Base-by-base conservation (phyloP, 2,888 invertebrate genomes). In the Acanthosepion esculentum region DNA sequence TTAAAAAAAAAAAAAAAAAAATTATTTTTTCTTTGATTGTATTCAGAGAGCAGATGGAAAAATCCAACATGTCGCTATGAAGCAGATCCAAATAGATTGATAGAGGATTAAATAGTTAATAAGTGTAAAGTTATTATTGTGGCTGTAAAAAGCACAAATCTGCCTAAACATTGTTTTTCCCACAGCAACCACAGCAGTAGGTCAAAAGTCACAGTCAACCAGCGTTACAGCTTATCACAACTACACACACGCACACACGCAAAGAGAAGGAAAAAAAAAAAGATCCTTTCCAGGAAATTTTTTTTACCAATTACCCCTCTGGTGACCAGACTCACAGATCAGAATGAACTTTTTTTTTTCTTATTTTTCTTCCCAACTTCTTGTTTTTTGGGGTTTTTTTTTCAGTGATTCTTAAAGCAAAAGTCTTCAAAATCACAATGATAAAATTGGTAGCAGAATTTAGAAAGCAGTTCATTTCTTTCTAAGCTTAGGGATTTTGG, bases 401-500 rank as follows among this genome's bases (percentile, higher is more conserved):
- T 78, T n/a, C n/a, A 78, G 23, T 78, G 78, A 78, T 78, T 48
- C 92, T 50, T 92, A 29, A 48, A 92, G 92, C 50, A 48, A 29
- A 92, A 92, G n/a, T 50, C 18, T 23, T 41, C 23, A 33, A 78
- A 78, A 78, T 78, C 78, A n/a, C 33, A 12, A 15, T 23, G 12
- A 6, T 8, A n/a, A 33, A 48, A 48, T 1, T 6, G 23, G 26
- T 50, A 50, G 59, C 59, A 59, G 92, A 92, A 92, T 48, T 48
- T 64, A 23, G 64, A 41, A 94, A 94, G 94, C 94, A 94, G 94
- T 94, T 94, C 94, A 94, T 94, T 95, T 94, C 59, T 91, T 91
- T 59, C 92, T 92, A 91, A 96, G 95, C 95, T 96, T 97, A 20
- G 97, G 97, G 95, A 97, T 97, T 95, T 96, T 96, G n/a, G 97